phyloP scores from a whole-genome alignment of 2,797 vertebrate genomes.

The Micrastur ruficollis region DNA sequence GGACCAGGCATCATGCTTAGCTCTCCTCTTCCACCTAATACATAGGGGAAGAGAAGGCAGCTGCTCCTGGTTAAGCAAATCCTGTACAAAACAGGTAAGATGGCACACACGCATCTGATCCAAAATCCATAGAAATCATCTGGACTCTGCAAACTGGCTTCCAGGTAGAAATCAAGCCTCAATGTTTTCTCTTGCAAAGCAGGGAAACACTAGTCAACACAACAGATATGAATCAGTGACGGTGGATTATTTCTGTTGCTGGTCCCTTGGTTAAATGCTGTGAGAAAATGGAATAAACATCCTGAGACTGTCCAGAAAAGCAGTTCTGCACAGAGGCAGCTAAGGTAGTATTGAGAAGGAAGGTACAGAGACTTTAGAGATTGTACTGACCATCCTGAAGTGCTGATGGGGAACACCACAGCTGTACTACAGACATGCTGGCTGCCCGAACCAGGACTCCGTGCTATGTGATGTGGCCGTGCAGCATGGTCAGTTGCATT shows the following conservation, averaged over 20 bases:
- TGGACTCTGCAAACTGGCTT: not conserved
- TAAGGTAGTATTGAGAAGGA: not conserved
- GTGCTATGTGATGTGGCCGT: rapidly evolving
- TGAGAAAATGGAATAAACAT: not conserved
- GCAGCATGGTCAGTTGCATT: not conserved
- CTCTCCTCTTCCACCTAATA: not conserved
- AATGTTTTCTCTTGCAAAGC: not conserved
- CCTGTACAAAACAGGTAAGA: not conserved
- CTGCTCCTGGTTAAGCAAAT: not conserved
- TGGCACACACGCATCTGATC: not conserved
- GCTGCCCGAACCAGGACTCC: not conserved
- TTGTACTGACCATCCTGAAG: too few species aligned
- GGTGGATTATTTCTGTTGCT: not conserved
- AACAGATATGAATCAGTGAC: not conserved
- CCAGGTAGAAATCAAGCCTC: not conserved
- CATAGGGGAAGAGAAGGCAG: not conserved
- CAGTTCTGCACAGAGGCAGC: not conserved
- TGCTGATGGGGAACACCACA: not conserved
- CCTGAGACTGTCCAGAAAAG: not conserved
- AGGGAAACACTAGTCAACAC: not conserved
- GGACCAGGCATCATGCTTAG: not conserved
- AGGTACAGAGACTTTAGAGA: not conserved
- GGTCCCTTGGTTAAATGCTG: not conserved
- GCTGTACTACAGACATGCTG: not conserved
- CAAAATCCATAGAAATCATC: not conserved